Percentiles rank a stretch among this genome's conserved stretches.
Conservation (phyloP, 53 echinoderm and acorn worm species). For the Echinometra lucunter region DNA sequence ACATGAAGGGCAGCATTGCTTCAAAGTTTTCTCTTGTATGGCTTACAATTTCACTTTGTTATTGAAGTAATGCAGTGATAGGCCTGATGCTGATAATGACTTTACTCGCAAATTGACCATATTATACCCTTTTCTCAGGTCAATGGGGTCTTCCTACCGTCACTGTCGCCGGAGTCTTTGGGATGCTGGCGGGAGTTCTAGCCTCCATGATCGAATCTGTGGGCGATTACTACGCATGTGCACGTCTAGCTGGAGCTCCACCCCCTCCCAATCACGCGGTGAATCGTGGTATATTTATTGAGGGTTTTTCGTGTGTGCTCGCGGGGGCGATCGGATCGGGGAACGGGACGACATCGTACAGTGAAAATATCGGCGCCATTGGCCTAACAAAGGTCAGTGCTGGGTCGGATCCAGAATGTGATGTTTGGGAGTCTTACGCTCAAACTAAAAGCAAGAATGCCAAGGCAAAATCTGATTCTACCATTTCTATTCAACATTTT, state of each 20-base stretch:
- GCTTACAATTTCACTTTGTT: no score
- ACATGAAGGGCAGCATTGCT: no score
- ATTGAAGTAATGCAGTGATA: no score
- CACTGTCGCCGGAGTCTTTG: constrained; percentile 84
- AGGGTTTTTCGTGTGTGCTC: constrained; percentile 86
- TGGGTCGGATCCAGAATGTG: no score
- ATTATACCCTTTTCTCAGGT: constrained; percentile 58
- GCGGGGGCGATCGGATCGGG: constrained; percentile 96
- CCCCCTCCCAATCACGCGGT: constrained; percentile 94
- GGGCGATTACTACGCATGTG: constrained; percentile 97
- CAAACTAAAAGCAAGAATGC: not conserved
- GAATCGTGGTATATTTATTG: constrained; percentile 93
- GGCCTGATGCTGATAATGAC: not conserved
- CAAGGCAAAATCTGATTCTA: not conserved
- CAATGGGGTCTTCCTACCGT: constrained; percentile 90
- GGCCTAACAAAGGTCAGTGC: constrained; percentile 89
- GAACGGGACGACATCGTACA: constrained; percentile 91
- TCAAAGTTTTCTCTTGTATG: no score
- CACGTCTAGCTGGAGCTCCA: constrained; percentile 89
- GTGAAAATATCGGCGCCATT: constrained; percentile 95
- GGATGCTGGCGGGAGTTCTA: constrained; percentile 95
- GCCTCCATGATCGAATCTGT: constrained; percentile 93
- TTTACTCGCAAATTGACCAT: not conserved
- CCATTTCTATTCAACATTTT: no score
- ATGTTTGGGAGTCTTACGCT: not conserved